Base-by-base conservation (phyloP, 2,888 invertebrate species). In the Junonia oenone region DNA sequence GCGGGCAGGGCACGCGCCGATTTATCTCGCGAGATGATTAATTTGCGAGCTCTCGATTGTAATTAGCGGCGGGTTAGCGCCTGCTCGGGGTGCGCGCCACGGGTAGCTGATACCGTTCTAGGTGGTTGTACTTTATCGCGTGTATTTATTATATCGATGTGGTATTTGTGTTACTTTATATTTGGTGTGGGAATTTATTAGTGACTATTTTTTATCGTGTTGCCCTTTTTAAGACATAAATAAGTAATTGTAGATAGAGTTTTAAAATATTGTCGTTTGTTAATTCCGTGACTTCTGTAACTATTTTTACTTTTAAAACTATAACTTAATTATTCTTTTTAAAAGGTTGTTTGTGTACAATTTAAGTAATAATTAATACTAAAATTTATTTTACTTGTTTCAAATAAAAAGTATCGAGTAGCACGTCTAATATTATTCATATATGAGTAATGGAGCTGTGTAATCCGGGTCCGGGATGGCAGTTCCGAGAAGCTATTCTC, bases 21-120 rank as follows among this genome's bases (percentile, higher is more conserved):
- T 80, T 80, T 81, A 81, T 81, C 79, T 43, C 79, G 74, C 70
- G 62, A 72, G 77, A 75, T 82, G 78, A 83, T 83, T 80, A 79
- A 82, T 82, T 80, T 76, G 76, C 80, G 77, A 81, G 75, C 73
- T 78, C 77, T 76, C 64, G 77, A 59, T 65, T 59, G 76, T 76
- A 78, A 84, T 83, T 81, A 81, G 78, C 75, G 71, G 69, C 58
- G 62, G 59, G 55, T 59, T 62, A 64, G 57, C 63, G 59, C 62
- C 55, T 57, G 62, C 56, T 43, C 56, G 35, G 51, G 45, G 43
- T 52, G 62, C 46, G 40, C 35, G 49, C n/a, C n/a, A n/a, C 37
- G n/a, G 17, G 43, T 43, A 43, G 26, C 13, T 43, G 43, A 43
- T 43, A 26, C 6, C 43, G 43, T 13, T 17, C 22, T 43, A 43